A percentile compares a stretch with the other conserved stretches of the same genome.
Conservation (phyloP, 1,140 invertebrate genomes). For the Chlorops oryzae region DNA sequence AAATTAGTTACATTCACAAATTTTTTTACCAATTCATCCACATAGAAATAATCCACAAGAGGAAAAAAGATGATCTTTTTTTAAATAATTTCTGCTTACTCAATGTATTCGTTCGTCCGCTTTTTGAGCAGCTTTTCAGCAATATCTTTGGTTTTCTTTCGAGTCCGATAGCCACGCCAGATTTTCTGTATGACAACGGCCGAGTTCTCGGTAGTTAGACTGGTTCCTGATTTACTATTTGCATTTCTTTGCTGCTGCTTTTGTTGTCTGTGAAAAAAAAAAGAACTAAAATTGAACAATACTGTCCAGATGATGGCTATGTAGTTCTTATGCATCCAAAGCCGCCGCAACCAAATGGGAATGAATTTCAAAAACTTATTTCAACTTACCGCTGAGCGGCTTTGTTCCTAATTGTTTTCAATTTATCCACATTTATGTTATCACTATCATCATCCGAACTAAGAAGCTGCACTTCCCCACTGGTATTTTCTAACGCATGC, state of each 20-base stretch:
- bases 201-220: slow-evolving; percentile 47
- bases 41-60: neutral
- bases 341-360: too few relatives aligned
- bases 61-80: too few relatives aligned
- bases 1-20: neutral
- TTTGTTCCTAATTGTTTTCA: slow-evolving; percentile 47
- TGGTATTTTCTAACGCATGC: neutral
- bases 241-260: slow-evolving; percentile 21
- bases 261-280: slow-evolving; percentile 15
- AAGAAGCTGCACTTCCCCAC: slow-evolving; percentile 22
- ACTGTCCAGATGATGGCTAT: too few relatives aligned
- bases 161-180: slow-evolving; percentile 79
- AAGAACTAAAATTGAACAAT: neutral
- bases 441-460: slow-evolving; percentile 45
- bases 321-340: too few relatives aligned
- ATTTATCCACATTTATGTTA: slow-evolving; percentile 47
- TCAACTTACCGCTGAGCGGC: slow-evolving; percentile 40
- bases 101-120: slow-evolving; percentile 78
- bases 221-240: slow-evolving; percentile 21
- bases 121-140: slow-evolving; percentile 72
- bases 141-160: slow-evolving; percentile 68
- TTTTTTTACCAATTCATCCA: neutral
- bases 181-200: slow-evolving; percentile 79
- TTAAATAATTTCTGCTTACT: slow-evolving; percentile 56
- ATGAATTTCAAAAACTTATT: too few relatives aligned